phyloP scores from a whole-genome alignment of 1,140 invertebrate species.

The Choristoneura fumiferana region DNA sequence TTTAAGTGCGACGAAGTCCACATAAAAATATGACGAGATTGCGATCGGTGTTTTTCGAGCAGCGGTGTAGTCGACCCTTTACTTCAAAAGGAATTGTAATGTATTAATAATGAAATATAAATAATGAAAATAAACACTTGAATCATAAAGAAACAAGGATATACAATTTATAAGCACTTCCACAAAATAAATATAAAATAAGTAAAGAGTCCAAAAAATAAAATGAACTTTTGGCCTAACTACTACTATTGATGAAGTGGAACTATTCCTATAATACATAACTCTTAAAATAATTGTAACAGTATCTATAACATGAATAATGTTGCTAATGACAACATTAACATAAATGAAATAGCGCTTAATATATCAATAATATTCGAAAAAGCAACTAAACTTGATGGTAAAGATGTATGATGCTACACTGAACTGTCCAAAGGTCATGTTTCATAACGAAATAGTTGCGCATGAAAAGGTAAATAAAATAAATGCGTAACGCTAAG shows the following conservation, averaged over 20 bases:
- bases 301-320: slow-evolving; percentile 8
- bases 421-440: slow-evolving; percentile 3
- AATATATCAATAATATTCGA: slow-evolving; percentile 13
- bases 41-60: too few species aligned
- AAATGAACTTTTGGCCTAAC: slow-evolving; percentile 13
- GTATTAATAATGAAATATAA: too few species aligned
- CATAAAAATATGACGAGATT: too few species aligned
- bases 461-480: slow-evolving; percentile 10
- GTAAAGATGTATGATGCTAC: not conserved
- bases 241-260: slow-evolving; percentile 34
- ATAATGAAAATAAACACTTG: too few species aligned
- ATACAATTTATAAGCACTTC: too few species aligned
- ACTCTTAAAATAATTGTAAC: slow-evolving; percentile 20
- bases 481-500: slow-evolving; percentile 16
- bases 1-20: too few species aligned
- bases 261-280: slow-evolving; percentile 23
- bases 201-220: slow-evolving; percentile 13
- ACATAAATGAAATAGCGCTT: not conserved
- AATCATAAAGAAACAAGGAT: too few species aligned
- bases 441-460: not conserved
- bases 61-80: too few species aligned
- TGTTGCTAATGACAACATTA: not conserved
- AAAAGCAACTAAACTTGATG: slow-evolving; percentile 12
- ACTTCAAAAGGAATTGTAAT: too few species aligned
- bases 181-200: not conserved